phyloP scores from a whole-genome alignment of 2,113 vertebrate genomes.

The Capreolus pygargus region DNA sequence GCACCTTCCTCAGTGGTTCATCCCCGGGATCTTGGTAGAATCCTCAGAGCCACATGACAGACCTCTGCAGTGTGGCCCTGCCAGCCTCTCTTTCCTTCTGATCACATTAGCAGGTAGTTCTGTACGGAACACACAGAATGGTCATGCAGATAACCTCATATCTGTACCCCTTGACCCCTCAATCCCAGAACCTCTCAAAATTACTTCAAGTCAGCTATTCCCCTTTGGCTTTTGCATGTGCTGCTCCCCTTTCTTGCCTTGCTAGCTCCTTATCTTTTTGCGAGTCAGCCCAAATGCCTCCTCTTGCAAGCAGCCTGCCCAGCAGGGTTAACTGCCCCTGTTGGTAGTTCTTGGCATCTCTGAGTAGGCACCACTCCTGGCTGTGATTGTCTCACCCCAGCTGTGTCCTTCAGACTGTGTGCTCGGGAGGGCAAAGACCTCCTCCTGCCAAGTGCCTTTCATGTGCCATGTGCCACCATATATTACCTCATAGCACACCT shows the following conservation, averaged over 20 bases:
- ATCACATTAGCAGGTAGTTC: not conserved
- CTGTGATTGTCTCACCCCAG: fast-evolving
- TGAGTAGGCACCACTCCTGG: not conserved
- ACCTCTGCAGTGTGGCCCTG: not conserved
- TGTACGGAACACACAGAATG: not conserved
- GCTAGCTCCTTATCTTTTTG: not conserved
- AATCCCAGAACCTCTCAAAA: not conserved
- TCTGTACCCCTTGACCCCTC: not conserved
- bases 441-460: not conserved
- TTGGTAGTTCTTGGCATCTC: not conserved
- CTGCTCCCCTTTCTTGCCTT: not conserved
- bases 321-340: no score
- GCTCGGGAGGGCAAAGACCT: not conserved
- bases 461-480: no score
- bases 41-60: not conserved
- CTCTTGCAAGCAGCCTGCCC: not conserved
- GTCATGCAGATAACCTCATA: not conserved
- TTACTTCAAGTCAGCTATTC: not conserved
- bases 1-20: not conserved
- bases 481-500: no score
- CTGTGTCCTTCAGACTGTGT: not conserved
- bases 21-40: not conserved
- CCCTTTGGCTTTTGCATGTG: not conserved
- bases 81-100: not conserved
- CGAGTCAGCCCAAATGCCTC: not conserved